Conservation (phyloP, 2,888 invertebrate genomes). For the Glyphotaelius pellucidus region DNA sequence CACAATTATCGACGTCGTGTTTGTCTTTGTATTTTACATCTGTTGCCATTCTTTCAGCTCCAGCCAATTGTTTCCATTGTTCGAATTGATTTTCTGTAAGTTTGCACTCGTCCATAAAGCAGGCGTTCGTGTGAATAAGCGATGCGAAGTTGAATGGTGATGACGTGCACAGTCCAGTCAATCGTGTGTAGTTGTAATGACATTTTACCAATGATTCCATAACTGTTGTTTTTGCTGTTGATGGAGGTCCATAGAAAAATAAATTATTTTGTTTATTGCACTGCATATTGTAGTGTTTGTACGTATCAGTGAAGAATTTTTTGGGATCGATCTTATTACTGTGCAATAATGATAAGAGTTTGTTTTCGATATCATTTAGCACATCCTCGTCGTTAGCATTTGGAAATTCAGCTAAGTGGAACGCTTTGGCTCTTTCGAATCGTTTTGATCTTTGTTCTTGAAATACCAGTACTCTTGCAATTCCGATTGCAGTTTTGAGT, state of each 20-base stretch:
- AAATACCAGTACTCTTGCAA: slow-evolving; percentile 63
- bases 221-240: slow-evolving; percentile 57
- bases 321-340: no score
- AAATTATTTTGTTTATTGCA: no score
- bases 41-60: slow-evolving; percentile 60
- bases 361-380: no score
- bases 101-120: slow-evolving; percentile 62
- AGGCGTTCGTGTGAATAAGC: slow-evolving; percentile 51
- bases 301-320: no score
- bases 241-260: slow-evolving; percentile 49
- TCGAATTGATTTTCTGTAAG: slow-evolving; percentile 58
- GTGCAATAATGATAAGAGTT: no score
- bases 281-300: no score
- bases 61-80: slow-evolving; percentile 61
- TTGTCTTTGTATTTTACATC: slow-evolving; percentile 63
- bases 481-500: slow-evolving; percentile 58
- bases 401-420: not conserved
- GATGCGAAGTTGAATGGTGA: slow-evolving; percentile 57
- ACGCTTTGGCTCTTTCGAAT: slow-evolving; percentile 48
- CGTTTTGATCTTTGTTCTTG: slow-evolving; percentile 49
- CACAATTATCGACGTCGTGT: slow-evolving; percentile 51
- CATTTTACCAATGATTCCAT: slow-evolving; percentile 52
- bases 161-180: slow-evolving; percentile 67
- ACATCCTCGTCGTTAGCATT: no score
- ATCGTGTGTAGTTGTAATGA: slow-evolving; percentile 66